These are phyloP conservation scores for Tyria jacobaeae DNA, from an alignment of 2,888 invertebrate genomes.

Conservation along the genomic window DNA sequence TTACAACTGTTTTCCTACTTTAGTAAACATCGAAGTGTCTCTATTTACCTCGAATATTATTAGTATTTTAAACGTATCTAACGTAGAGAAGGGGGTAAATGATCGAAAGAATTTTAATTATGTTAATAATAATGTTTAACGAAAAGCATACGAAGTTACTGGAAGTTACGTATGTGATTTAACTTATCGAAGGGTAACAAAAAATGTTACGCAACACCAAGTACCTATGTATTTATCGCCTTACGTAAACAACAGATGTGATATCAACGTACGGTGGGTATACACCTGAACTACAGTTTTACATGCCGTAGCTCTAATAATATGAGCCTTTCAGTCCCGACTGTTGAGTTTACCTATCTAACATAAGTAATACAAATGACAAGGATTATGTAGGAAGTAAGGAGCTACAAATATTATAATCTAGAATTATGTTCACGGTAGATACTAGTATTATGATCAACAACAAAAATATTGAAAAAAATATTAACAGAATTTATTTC, in stretches of 20 bases:
- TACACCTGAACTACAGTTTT: conserved; percentile 4
- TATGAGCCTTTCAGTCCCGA: not conserved
- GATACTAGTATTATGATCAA: not conserved
- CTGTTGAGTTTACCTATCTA: not conserved
- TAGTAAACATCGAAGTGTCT: conserved; percentile 24
- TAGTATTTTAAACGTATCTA: not conserved
- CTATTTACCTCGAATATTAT: not conserved
- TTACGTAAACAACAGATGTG: conserved; percentile 36
- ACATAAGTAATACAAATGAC: not conserved
- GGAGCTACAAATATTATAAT: not conserved
- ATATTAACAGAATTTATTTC: conserved; percentile 1
- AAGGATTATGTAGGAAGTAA: not conserved
- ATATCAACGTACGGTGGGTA: conserved; percentile 15
- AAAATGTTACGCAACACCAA: conserved; percentile 34
- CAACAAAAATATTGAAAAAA: not conserved
- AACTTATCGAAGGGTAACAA: conserved; percentile 26
- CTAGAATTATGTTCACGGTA: not conserved
- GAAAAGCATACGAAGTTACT: conserved; percentile 1
- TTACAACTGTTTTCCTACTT: conserved; percentile 30
- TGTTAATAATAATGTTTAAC: not conserved
- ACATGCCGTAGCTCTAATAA: not conserved
- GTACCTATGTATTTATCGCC: conserved; percentile 25
- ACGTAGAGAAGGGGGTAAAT: too few species aligned
- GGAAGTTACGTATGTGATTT: conserved; percentile 17
- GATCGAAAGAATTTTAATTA: too few species aligned